Percentiles rank a stretch among this genome's conserved stretches.
Conservation (phyloP, 2,113 vertebrate genomes). For the Chaenocephalus aceratus region DNA sequence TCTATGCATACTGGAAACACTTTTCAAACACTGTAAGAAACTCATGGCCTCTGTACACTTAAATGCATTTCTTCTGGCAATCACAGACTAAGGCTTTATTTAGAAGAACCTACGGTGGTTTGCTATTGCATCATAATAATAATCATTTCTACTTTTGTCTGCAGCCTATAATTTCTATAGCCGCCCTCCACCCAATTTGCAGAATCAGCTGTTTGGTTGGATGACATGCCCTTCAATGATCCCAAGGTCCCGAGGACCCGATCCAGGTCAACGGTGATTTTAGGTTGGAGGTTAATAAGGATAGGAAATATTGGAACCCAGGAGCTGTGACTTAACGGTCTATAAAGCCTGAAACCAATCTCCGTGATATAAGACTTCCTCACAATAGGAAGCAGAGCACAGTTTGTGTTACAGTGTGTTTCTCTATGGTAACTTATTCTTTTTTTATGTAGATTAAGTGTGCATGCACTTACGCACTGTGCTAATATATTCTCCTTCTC, state of each 20-base stretch:
- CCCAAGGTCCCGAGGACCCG: constrained; percentile 24
- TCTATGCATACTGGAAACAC: constrained; percentile 17
- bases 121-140: constrained; percentile 43
- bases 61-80: neutral
- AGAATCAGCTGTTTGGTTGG: constrained; percentile 45
- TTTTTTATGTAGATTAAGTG: neutral
- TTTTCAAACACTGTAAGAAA: constrained; percentile 19
- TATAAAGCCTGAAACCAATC: constrained; percentile 60
- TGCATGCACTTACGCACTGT: neutral
- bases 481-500: neutral
- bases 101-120: constrained; percentile 21
- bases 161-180: constrained; percentile 16
- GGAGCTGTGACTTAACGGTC: constrained; percentile 60
- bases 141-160: constrained; percentile 35
- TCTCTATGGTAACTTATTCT: constrained; percentile 35
- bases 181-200: constrained; percentile 29
- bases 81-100: neutral
- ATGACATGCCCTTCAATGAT: constrained; percentile 37
- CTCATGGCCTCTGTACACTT: neutral
- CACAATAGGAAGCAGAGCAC: constrained; percentile 11
- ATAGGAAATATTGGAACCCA: constrained; percentile 42
- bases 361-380: constrained; percentile 21
- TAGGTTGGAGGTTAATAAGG: constrained; percentile 60
- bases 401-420: constrained; percentile 26
- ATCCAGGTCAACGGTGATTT: constrained; percentile 60